Conservation (phyloP, 2,888 invertebrate genomes). For the Nymphalis polychloros region DNA sequence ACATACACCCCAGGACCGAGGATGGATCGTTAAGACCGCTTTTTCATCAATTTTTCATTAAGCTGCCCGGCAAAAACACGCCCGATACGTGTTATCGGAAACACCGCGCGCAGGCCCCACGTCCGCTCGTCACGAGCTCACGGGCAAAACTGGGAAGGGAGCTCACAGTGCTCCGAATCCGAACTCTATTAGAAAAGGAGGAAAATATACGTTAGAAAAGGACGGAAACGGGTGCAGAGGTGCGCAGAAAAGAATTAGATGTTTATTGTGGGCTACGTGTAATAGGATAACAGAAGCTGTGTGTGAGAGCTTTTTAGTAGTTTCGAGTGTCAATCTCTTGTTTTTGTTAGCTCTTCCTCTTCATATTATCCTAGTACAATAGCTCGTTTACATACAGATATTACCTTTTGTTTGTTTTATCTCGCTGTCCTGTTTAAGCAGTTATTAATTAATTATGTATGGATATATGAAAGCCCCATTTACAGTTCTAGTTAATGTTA, state of each 20-base stretch:
- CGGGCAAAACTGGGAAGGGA: constrained; percentile 68
- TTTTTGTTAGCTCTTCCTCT: constrained; percentile 36
- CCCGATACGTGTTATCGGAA: constrained; percentile 51
- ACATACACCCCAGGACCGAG: constrained; percentile 41
- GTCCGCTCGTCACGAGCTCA: constrained; percentile 57
- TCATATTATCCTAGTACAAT: constrained; percentile 41
- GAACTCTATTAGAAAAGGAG: constrained; percentile 51
- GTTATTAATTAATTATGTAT: constrained; percentile 14
- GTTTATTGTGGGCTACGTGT: constrained; percentile 76
- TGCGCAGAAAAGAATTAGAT: constrained; percentile 80
- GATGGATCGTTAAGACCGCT: constrained; percentile 52
- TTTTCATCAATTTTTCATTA: constrained; percentile 71
- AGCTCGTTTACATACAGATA: constrained; percentile 21
- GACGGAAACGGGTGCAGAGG: constrained; percentile 69
- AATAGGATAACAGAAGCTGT: constrained; percentile 71
- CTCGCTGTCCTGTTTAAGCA: constrained; percentile 9
- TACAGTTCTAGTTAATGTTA: background rate
- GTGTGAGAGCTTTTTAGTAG: constrained; percentile 63
- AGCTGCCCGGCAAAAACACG: constrained; percentile 67
- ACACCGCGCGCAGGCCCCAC: constrained; percentile 44
- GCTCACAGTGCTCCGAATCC: constrained; percentile 60
- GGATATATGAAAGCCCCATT: constrained; percentile 11
- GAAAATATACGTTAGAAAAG: constrained; percentile 48
- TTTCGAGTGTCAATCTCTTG: constrained; percentile 53
- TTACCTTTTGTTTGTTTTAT: constrained; percentile 2